Evolutionary conservation across 2,888 invertebrate species (phyloP).

Genomic region (Pemphredon lugubris): DNA sequence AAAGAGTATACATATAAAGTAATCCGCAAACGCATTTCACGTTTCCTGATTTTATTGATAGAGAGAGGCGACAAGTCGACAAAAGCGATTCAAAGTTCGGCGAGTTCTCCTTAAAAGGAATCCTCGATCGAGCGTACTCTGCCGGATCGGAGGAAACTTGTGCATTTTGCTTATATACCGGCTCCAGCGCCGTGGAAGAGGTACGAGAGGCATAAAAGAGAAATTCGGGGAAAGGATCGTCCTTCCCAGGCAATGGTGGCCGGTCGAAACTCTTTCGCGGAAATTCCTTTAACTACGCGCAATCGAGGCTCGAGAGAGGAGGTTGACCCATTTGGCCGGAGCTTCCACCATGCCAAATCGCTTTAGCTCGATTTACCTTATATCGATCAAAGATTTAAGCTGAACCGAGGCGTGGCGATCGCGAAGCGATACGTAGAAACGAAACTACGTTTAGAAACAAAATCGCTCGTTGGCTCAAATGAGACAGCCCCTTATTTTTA

Average conservation of each 20-base stretch:
- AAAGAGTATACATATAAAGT: too few species aligned
- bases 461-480: too few species aligned
- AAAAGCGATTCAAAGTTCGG: too few species aligned
- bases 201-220: conserved; percentile 1
- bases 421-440: not conserved
- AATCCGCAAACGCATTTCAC: not conserved
- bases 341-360: conserved; percentile 52
- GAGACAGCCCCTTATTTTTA: too few species aligned
- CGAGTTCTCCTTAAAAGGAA: too few species aligned
- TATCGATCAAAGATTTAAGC: conserved; percentile 50
- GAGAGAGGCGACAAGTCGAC: too few species aligned
- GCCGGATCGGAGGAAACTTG: too few species aligned
- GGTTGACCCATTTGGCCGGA: conserved; percentile 67
- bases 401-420: conserved; percentile 18
- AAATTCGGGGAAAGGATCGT: conserved; percentile 13
- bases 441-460: too few species aligned
- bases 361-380: conserved; percentile 70
- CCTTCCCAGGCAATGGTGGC: not conserved
- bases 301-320: conserved; percentile 16
- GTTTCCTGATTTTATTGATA: not conserved
- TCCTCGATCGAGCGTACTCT: too few species aligned
- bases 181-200: not conserved
- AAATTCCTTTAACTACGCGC: conserved; percentile 33
- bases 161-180: too few species aligned
- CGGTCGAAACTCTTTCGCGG: conserved; percentile 13